A percentile compares a stretch with the other conserved stretches of the same genome.
phyloP scores from a whole-genome alignment of 2,113 vertebrate species.

The Nettapus auritus region DNA sequence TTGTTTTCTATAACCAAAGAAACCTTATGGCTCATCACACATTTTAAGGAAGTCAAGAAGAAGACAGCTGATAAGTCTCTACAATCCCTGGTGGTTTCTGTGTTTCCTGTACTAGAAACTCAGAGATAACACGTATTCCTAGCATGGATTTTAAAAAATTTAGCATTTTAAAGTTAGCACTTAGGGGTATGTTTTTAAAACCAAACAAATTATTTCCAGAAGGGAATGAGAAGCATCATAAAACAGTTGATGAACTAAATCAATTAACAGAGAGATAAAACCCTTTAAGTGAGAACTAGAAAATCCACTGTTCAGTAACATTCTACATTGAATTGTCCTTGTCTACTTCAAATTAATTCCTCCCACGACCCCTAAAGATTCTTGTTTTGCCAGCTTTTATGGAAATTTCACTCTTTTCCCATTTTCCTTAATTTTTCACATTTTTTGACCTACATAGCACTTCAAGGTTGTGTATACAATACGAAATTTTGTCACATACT shows the following conservation, averaged over 20 bases:
- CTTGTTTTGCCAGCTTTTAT: background rate
- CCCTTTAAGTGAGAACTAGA: background rate
- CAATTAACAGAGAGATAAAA: background rate
- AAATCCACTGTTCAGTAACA: background rate
- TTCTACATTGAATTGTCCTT: background rate
- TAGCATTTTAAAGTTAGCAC: background rate
- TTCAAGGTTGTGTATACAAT: background rate
- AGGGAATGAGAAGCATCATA: background rate
- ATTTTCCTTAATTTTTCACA: background rate
- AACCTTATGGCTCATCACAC: background rate
- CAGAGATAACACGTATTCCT: background rate
- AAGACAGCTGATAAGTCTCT: background rate
- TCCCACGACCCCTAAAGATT: background rate
- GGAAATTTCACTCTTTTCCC: background rate
- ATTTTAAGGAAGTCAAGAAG: background rate
- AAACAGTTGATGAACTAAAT: background rate
- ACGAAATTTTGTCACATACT: background rate
- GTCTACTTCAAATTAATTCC: conserved; percentile 3
- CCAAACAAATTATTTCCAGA: background rate
- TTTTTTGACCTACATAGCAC: background rate
- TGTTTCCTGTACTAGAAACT: background rate
- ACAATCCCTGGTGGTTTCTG: background rate
- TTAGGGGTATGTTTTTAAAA: background rate
- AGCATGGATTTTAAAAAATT: background rate
- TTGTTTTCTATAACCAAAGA: background rate